Conservation (phyloP, 2,797 vertebrate species). For the Chrysocyon brachyurus region DNA sequence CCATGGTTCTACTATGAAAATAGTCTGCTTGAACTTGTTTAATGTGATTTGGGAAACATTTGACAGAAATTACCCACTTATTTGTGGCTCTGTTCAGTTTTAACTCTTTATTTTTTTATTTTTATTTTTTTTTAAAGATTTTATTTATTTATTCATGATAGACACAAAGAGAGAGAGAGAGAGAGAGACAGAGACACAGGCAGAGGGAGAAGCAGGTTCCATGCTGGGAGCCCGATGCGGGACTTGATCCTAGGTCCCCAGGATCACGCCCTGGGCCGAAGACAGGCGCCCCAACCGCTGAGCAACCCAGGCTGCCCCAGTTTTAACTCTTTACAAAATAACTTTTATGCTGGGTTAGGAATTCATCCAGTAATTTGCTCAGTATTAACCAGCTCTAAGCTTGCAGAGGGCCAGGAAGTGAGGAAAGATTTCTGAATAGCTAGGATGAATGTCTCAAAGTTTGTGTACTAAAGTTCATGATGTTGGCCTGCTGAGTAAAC, state of each 20-base stretch:
- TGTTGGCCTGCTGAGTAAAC: neutral
- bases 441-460: neutral
- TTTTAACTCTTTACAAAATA: neutral
- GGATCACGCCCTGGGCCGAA: too few species aligned
- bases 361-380: neutral
- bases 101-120: neutral
- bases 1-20: neutral
- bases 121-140: too few species aligned
- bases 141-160: too few species aligned
- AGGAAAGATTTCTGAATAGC: neutral
- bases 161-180: too few species aligned
- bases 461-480: neutral
- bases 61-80: neutral
- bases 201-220: too few species aligned
- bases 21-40: neutral
- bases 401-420: neutral
- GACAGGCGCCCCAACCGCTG: too few species aligned
- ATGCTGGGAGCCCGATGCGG: too few species aligned
- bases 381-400: neutral
- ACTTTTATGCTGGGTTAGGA: neutral
- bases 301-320: too few species aligned
- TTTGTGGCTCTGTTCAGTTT: slow-evolving; percentile 13
- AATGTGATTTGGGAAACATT: slow-evolving; percentile 44
- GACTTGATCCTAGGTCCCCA: too few species aligned
- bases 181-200: too few species aligned